These are phyloP conservation scores for Xestobium rufovillosum DNA, from an alignment of 2,888 invertebrate species.

Conservation along the genomic window DNA sequence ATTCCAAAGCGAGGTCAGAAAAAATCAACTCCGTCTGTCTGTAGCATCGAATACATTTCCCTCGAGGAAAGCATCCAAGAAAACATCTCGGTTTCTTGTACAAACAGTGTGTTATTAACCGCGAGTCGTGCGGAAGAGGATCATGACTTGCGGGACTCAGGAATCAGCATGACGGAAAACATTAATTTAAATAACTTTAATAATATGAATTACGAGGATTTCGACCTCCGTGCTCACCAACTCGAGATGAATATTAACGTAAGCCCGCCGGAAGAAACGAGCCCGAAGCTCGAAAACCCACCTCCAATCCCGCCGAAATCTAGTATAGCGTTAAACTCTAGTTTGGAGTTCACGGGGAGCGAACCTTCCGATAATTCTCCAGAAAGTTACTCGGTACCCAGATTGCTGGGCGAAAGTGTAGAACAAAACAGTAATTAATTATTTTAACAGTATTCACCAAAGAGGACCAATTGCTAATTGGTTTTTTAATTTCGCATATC, in stretches of 20 bases:
- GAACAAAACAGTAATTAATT: no score
- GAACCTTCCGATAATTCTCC: constrained; percentile 28
- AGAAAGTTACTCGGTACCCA: constrained; percentile 41
- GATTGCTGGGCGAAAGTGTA: no score
- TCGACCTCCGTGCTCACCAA: constrained; percentile 36
- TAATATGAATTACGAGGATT: constrained; percentile 41
- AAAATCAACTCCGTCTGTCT: constrained; percentile 44
- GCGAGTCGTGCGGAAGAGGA: constrained; percentile 28
- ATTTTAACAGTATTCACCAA: no score
- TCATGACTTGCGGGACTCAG: constrained; percentile 50
- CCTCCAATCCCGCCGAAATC: constrained; percentile 40
- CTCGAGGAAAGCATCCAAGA: constrained; percentile 40
- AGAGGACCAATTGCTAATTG: no score
- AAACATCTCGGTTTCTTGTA: constrained; percentile 34
- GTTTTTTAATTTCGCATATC: no score
- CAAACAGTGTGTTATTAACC: constrained; percentile 26
- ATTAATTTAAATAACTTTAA: constrained; percentile 41
- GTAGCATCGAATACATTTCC: constrained; percentile 45
- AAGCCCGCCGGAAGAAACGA: constrained; percentile 32
- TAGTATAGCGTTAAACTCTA: constrained; percentile 30
- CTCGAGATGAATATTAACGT: constrained; percentile 40
- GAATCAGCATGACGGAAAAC: constrained; percentile 43
- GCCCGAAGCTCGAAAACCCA: constrained; percentile 35
- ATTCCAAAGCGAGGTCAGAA: constrained; percentile 43
- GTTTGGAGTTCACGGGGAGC: constrained; percentile 29